phyloP scores from a whole-genome alignment of 1,140 invertebrate genomes.

The Melitaea cinxia region DNA sequence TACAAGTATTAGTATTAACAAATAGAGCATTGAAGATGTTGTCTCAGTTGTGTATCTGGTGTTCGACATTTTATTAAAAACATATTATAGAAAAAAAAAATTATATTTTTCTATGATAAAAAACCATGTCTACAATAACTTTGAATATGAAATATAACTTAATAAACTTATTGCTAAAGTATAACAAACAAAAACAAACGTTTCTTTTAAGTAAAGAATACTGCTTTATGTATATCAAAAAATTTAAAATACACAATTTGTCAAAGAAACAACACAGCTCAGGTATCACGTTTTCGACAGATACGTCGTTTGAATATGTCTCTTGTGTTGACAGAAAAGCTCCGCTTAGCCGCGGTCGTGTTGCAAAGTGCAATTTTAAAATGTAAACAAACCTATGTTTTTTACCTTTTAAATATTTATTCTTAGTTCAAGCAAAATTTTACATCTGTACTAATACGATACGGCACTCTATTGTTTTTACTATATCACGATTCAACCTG shows the following conservation, averaged over 20 bases:
- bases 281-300: conserved; percentile 65
- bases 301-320: conserved; percentile 70
- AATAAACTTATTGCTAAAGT: no score
- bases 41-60: conserved; percentile 9
- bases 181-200: no score
- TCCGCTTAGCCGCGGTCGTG: conserved; percentile 54
- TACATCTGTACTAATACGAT: no score
- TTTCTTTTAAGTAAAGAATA: not conserved
- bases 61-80: not conserved
- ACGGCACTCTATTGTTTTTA: no score
- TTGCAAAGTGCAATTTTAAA: conserved; percentile 78
- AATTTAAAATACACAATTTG: conserved; percentile 27
- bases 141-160: no score
- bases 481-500: no score
- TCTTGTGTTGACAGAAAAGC: conserved; percentile 58
- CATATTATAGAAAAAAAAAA: not conserved
- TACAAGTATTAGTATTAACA: conserved; percentile 32
- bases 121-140: no score
- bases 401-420: conserved; percentile 34
- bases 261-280: conserved; percentile 37
- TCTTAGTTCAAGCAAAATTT: not conserved
- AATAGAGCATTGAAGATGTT: conserved; percentile 8
- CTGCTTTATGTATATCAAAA: not conserved
- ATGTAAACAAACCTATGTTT: conserved; percentile 67
- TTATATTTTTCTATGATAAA: no score